Percentiles rank a stretch among this genome's conserved stretches.
Evolutionary conservation across 2,888 invertebrate species (phyloP).

Genomic region (Drosophila kokeensis): DNA sequence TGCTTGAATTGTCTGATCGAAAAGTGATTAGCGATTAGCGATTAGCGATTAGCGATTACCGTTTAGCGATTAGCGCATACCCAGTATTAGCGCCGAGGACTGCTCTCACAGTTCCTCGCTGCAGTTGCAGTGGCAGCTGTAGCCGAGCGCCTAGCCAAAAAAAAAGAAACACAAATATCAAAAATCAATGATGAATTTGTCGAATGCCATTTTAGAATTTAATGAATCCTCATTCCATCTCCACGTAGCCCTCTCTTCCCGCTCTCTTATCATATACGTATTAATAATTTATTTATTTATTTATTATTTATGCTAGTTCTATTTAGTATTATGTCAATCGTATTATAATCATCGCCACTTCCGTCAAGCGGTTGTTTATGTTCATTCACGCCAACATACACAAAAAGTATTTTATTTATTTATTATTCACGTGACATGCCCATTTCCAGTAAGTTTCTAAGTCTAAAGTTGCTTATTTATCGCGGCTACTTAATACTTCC

Average conservation of each 20-base stretch:
- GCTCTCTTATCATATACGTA: slow-evolving; percentile 38
- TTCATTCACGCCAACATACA: slow-evolving; percentile 12
- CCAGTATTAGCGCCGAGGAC: slow-evolving; percentile 54
- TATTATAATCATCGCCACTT: slow-evolving; percentile 19
- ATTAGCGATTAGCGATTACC: background rate
- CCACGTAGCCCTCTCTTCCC: background rate
- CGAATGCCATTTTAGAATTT: slow-evolving; percentile 57
- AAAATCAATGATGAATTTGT: slow-evolving; percentile 40
- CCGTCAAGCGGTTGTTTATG: slow-evolving; percentile 21
- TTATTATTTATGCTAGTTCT: slow-evolving; percentile 17
- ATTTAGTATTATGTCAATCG: slow-evolving; percentile 34
- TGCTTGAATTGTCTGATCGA: slow-evolving; percentile 1
- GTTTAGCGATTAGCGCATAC: background rate
- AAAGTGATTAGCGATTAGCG: background rate
- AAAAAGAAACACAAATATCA: slow-evolving; percentile 3
- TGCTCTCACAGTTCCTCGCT: slow-evolving; percentile 26
- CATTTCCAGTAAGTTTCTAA: slow-evolving; percentile 25
- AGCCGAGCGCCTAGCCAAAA: slow-evolving; percentile 21
- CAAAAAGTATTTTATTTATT: slow-evolving; percentile 36
- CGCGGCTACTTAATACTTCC: background rate
- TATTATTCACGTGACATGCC: slow-evolving; percentile 27
- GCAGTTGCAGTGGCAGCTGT: slow-evolving; percentile 6
- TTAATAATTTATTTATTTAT: slow-evolving; percentile 52
- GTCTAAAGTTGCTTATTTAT: slow-evolving; percentile 5
- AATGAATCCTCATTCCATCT: slow-evolving; percentile 11